phyloP scores from a whole-genome alignment of 2,888 invertebrate genomes.

The Adineta ricciae region DNA sequence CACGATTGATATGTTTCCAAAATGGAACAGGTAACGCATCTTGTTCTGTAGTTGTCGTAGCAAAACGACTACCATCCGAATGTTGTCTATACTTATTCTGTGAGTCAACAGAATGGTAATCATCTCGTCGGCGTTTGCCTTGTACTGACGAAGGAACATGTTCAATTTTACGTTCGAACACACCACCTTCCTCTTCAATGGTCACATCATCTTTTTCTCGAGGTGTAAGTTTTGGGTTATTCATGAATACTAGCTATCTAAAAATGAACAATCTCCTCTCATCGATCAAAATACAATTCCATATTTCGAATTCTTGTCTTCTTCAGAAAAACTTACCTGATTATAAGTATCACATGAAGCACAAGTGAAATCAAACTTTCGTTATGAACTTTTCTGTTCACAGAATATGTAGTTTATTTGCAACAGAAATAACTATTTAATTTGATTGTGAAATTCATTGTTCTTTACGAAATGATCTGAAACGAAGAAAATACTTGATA shows the following conservation, averaged over 20 bases:
- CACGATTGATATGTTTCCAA: not conserved
- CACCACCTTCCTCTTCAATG: not conserved
- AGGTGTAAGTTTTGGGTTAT: not conserved
- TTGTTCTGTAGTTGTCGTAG: not conserved
- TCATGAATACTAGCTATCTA: not conserved
- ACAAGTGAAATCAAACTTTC: too few relatives aligned
- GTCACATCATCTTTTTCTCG: not conserved
- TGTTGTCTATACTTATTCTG: not conserved
- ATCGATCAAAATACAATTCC: too few relatives aligned
- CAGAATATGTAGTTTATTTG: too few relatives aligned
- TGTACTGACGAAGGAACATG: not conserved
- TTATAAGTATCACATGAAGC: too few relatives aligned
- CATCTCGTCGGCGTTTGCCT: not conserved
- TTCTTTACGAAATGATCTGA: not conserved
- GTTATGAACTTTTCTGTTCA: too few relatives aligned
- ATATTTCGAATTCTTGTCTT: too few relatives aligned
- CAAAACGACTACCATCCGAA: not conserved
- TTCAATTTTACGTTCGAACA: not conserved
- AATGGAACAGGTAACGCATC: not conserved
- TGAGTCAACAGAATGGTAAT: not conserved
- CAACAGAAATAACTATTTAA: too few relatives aligned
- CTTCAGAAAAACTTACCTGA: too few relatives aligned
- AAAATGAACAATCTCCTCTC: not conserved
- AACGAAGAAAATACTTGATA: not conserved
- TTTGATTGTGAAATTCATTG: not conserved